Percentiles rank a stretch among this genome's conserved stretches.
Conservation (phyloP, 2,797 vertebrate genomes). For the Acomys russatus region DNA sequence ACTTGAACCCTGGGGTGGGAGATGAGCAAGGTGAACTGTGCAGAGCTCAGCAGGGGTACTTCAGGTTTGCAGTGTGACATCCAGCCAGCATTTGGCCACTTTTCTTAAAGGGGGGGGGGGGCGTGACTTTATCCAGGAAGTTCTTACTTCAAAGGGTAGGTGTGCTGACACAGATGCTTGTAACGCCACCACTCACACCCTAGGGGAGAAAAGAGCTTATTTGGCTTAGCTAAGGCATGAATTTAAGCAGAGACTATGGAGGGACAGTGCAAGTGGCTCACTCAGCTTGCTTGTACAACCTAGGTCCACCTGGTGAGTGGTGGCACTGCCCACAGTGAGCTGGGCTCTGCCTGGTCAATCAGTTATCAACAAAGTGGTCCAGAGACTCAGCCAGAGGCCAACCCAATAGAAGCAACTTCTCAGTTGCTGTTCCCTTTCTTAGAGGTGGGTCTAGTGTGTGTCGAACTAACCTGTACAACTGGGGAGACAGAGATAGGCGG, state of each 20-base stretch:
- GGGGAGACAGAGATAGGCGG: background rate
- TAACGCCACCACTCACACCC: background rate
- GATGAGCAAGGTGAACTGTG: fast-evolving
- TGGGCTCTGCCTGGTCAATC: background rate
- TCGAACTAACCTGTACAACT: background rate
- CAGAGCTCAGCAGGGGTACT: fast-evolving
- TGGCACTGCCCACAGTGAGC: background rate
- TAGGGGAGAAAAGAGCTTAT: background rate
- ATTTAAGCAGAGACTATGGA: background rate
- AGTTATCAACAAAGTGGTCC: background rate
- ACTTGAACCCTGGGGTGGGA: background rate
- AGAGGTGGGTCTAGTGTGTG: background rate
- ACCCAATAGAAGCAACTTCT: background rate
- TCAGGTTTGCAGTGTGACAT: fast-evolving
- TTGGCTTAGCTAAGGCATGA: background rate
- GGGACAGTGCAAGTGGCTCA: no score
- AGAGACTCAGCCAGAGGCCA: background rate
- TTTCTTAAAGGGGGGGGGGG: background rate
- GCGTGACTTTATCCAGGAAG: background rate
- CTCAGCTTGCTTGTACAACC: background rate
- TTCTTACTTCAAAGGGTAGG: background rate
- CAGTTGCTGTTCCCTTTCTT: background rate
- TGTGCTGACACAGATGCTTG: background rate
- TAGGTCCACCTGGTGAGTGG: background rate
- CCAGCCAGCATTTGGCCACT: fast-evolving